Evolutionary conservation across 2,797 vertebrate genomes (phyloP).

Genomic region (Sylvilagus floridanus): DNA sequence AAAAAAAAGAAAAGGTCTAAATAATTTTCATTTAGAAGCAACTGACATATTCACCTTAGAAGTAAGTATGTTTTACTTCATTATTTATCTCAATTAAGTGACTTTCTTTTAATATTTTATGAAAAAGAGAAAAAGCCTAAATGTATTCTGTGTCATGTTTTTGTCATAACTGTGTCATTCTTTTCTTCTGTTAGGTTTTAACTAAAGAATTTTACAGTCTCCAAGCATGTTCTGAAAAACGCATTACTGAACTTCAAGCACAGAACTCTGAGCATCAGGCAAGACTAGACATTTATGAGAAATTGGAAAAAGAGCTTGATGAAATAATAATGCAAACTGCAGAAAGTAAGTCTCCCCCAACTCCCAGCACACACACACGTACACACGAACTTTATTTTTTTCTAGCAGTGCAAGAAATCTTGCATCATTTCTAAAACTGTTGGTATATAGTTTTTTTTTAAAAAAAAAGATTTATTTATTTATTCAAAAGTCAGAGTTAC

Average conservation of each 20-base stretch:
- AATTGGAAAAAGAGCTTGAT: constrained; percentile 96
- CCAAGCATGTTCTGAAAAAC: constrained; percentile 95
- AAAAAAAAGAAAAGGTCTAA: neutral
- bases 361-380: too few relatives aligned
- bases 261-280: constrained; percentile 94
- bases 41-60: constrained; percentile 17
- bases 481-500: too few relatives aligned
- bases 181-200: constrained; percentile 91
- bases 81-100: neutral
- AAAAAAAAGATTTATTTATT: too few relatives aligned
- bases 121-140: neutral
- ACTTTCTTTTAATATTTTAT: constrained; percentile 57
- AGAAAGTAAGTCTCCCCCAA: constrained; percentile 91
- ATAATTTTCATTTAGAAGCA: constrained; percentile 37
- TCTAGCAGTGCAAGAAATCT: constrained; percentile 4
- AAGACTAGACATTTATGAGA: constrained; percentile 95
- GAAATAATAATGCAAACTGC: constrained; percentile 98
- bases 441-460: neutral
- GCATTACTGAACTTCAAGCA: constrained; percentile 92
- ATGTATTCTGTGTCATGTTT: neutral
- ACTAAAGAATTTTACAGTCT: constrained; percentile 98
- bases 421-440: constrained; percentile 42
- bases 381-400: neutral
- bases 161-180: constrained; percentile 52
- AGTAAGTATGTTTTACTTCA: constrained; percentile 16